Percentiles rank a stretch among this genome's conserved stretches.
These are phyloP conservation scores for Gisinianus flammeolus DNA, from an alignment of 2,888 invertebrate species.

Conservation along the genomic window DNA sequence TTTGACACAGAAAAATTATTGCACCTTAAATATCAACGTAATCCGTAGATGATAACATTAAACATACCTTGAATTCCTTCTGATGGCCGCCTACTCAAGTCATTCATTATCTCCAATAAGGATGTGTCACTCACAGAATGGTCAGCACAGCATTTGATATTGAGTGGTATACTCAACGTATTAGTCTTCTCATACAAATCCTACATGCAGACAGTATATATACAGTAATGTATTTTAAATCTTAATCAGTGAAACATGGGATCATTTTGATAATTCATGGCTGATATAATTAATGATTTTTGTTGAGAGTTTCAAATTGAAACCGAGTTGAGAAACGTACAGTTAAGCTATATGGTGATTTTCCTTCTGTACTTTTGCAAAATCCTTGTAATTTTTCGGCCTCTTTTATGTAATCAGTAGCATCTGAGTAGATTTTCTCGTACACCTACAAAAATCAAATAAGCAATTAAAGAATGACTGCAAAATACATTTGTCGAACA, in stretches of 20 bases:
- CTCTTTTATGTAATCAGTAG: neutral
- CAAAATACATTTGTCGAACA: no score
- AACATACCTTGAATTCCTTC: conserved; percentile 41
- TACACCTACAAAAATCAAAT: conserved; percentile 7
- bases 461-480: neutral
- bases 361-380: neutral
- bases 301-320: neutral
- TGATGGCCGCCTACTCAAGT: conserved; percentile 9
- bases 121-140: conserved; percentile 28
- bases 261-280: no score
- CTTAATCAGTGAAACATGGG: neutral
- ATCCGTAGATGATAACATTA: neutral
- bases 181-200: conserved; percentile 19
- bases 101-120: conserved; percentile 23
- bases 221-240: neutral
- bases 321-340: conserved; percentile 3
- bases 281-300: no score
- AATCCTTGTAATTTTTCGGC: neutral
- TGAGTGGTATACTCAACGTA: conserved; percentile 31
- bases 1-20: no score
- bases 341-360: conserved; percentile 8
- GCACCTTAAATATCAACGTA: no score
- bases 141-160: conserved; percentile 33
- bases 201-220: conserved; percentile 22
- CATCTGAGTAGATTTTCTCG: conserved; percentile 4